These are phyloP conservation scores for Charanyca ferruginea DNA, from an alignment of 2,888 invertebrate genomes.

Conservation along the genomic window DNA sequence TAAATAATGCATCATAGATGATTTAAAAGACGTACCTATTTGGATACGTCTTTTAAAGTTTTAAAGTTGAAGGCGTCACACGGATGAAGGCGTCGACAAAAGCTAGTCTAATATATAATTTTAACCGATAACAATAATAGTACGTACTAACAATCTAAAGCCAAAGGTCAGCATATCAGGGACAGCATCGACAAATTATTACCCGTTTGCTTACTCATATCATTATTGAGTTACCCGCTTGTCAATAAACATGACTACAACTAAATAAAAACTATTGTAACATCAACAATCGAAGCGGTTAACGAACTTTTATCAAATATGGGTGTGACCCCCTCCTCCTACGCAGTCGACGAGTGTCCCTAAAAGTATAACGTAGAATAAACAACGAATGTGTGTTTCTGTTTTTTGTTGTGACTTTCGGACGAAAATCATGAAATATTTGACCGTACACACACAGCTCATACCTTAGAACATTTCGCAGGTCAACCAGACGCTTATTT, in stretches of 20 bases:
- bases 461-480: no score
- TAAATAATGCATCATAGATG: no score
- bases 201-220: slow-evolving; percentile 31
- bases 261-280: slow-evolving; percentile 47
- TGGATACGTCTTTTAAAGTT: no score
- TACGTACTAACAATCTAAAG: slow-evolving; percentile 24
- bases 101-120: neutral
- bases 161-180: slow-evolving; percentile 46
- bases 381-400: neutral
- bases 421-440: no score
- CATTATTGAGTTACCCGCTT: slow-evolving; percentile 40
- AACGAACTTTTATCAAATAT: slow-evolving; percentile 59
- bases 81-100: no score
- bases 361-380: slow-evolving; percentile 20
- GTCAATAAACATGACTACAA: slow-evolving; percentile 36
- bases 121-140: neutral
- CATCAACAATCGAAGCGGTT: slow-evolving; percentile 23
- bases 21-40: no score
- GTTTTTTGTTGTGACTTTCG: no score
- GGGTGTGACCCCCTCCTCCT: slow-evolving; percentile 45
- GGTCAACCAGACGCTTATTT: no score
- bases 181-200: slow-evolving; percentile 54
- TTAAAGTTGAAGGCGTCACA: no score
- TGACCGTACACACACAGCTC: no score
- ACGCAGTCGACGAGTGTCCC: slow-evolving; percentile 9